Percentiles rank a stretch among this genome's conserved stretches.
phyloP scores from a whole-genome alignment of 2,797 vertebrate genomes.

The Lutra lutra region DNA sequence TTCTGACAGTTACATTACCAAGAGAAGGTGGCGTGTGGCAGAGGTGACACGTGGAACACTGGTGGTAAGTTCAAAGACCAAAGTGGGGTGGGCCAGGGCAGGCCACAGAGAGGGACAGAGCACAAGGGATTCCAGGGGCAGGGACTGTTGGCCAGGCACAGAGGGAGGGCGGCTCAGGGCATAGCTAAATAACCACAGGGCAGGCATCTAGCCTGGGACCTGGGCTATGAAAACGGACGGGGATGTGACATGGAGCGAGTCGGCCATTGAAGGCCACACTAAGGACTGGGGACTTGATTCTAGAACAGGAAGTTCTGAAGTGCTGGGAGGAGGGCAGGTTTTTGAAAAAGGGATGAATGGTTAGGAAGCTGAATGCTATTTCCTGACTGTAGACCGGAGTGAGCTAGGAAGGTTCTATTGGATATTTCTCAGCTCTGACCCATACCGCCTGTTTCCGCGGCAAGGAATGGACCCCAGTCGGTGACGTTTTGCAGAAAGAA shows the following conservation, averaged over 20 bases:
- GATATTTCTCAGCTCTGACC: background rate
- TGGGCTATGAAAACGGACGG: accelerated
- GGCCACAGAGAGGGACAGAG: background rate
- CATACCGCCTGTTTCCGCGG: accelerated
- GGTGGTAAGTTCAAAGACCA: background rate
- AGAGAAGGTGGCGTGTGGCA: background rate
- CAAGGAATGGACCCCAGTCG: background rate
- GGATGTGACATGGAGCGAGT: accelerated
- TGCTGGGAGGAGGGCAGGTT: background rate
- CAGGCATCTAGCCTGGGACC: too few relatives aligned
- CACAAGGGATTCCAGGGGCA: background rate
- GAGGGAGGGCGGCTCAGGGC: accelerated
- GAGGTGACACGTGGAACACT: background rate
- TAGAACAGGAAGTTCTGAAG: background rate
- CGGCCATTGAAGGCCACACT: accelerated
- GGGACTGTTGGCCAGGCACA: accelerated
- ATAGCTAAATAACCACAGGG: background rate
- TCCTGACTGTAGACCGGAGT: background rate
- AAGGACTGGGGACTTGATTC: background rate
- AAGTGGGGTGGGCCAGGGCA: background rate
- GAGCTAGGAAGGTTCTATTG: background rate
- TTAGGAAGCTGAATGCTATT: background rate
- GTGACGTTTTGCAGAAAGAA: background rate
- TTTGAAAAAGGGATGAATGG: background rate
- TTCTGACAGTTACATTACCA: background rate